Evolutionary conservation across 2,797 vertebrate genomes (phyloP), one percentile per base, ranked within the genome.

Genomic region (Muscicapa striata): DNA sequence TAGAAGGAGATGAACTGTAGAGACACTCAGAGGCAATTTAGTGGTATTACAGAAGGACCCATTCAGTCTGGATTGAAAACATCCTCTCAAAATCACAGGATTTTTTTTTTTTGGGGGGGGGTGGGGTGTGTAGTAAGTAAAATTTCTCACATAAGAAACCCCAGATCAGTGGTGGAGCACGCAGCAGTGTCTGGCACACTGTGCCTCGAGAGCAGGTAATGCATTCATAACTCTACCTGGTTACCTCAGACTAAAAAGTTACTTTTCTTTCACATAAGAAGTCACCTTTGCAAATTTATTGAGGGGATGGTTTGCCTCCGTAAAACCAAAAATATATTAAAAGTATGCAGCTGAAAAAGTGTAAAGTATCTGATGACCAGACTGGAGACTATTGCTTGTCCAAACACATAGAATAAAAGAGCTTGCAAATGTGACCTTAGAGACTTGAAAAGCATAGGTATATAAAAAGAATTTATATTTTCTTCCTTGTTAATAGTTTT

Each of bases 11-110:
- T 89, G 94, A 93, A 74, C 95, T 97, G 78, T 96, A 96, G 96
- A 97, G 98, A 98, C 97, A 93, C 97, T 95, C 81, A 91, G 97
- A 98, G 97, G 96, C 89, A 92, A 81, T 76, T 91, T 38, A 36
- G 88, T 26, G 92, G 93, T 92, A 97, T 96, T 97, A 90, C 97
- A 97, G 89, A 90, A 67, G 68, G 57, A 64, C 12, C 11, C 46
- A 54, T 57, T 84, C 49, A n/a, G 52, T 59, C 59, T 64, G 52
- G 13, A 61, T 34, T 61, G 55, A 84, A 88, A 84, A 90, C 16
- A 55, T 76, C 11, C 32, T 64, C 74, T 54, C n/a, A 75, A 62
- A 83, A 84, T 41, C 24, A 62, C 22, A 49, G 19, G 27, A 27
- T 13, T 15, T 9, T 15, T 40, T 32, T n/a, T 49, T 51, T 69